Evolutionary conservation across 2,113 vertebrate genomes (phyloP), one percentile per base, ranked within the genome.

Genomic region (Chaetodon trifascialis): DNA sequence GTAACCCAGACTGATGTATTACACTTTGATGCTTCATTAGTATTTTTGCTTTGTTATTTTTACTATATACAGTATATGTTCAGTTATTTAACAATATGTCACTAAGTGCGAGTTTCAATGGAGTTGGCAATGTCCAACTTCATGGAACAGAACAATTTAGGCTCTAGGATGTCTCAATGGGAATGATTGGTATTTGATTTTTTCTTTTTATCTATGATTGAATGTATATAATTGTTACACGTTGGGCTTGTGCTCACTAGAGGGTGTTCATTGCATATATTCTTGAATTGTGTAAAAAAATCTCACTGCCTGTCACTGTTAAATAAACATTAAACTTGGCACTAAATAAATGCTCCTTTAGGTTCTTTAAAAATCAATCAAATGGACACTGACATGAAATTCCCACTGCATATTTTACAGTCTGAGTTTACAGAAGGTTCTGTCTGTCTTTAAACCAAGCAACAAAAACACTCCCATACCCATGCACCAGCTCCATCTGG

Each of bases 61-160:
- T 81, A 71, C 76, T 59, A 58, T 56, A 83, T 58, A 58, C 46
- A 15, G 14, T 89, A 68, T 74, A 71, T 83, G 84, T 84, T 89
- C 86, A 82, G 75, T 88, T 91, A 92, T 92, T 92, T 93, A 93
- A 93, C 86, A 79, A 64, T 84, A 55, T 82, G 56, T 83, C 23
- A 81, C 36, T 59, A 63, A 80, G 49, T 73, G 49, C 76, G 38
- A 70, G 84, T 87, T 89, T 91, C 80, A 87, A 21, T 75, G 56
- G 36, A 66, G 77, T 73, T 89, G 71, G 76, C 46, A 21, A 40
- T 47, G 83, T 51, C 78, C 82, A 59, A 79, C 81, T 52, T 89
- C 79, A 47, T 79, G 77, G 73, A 85, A 90, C 55, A 89, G 71
- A 89, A 85, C 77, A 84, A 83, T 89, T 83, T 85, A 88, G 87